Conservation (phyloP, 2,113 vertebrate species). For the Etheostoma cragini region DNA sequence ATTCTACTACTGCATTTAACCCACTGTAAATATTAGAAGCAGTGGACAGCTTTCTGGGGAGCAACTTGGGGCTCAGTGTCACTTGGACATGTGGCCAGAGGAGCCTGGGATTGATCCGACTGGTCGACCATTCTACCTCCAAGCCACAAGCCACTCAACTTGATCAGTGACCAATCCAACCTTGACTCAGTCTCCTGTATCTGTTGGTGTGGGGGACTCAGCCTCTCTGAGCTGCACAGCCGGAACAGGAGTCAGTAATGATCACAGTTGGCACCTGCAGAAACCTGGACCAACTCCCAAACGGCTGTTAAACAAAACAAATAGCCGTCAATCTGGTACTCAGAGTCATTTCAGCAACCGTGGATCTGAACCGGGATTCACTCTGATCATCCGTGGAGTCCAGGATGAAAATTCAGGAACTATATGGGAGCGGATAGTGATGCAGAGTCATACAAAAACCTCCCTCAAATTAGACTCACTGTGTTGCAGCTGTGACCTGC, state of each 20-base stretch:
- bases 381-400: conserved; percentile 46
- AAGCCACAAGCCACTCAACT: too few relatives aligned
- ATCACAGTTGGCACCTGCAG: conserved; percentile 59
- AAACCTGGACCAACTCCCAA: conserved; percentile 68
- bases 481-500: not conserved
- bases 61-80: too few relatives aligned
- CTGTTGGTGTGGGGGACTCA: conserved; percentile 23
- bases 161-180: not conserved
- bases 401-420: conserved; percentile 66
- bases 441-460: not conserved
- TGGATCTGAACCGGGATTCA: conserved; percentile 59
- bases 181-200: conserved; percentile 47
- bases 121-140: too few relatives aligned
- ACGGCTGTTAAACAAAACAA: conserved; percentile 45
- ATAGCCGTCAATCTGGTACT: conserved; percentile 11
- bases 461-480: not conserved
- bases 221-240: conserved; percentile 44
- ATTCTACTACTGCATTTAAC: too few relatives aligned
- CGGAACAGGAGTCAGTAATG: conserved; percentile 9
- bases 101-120: too few relatives aligned
- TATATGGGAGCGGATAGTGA: conserved; percentile 20
- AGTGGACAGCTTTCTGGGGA: too few relatives aligned
- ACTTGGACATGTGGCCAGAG: too few relatives aligned
- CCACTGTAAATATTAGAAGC: too few relatives aligned
- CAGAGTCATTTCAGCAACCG: conserved; percentile 59